Evolutionary conservation across 2,888 invertebrate species (phyloP).

Genomic region (Lasioglossum morio): DNA sequence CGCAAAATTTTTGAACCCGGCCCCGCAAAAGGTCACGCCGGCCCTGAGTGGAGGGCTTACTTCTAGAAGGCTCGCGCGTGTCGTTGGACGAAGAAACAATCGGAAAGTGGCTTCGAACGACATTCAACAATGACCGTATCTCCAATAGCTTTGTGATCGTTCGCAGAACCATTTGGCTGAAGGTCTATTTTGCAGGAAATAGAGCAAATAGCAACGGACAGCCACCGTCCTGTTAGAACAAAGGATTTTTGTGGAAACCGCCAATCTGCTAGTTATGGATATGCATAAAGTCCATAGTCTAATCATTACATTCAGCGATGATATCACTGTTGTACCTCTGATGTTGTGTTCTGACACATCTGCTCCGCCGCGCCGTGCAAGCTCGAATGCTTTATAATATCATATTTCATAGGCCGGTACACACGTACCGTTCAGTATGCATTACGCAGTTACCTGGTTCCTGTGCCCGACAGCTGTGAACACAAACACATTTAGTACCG

Average conservation of each 20-base stretch:
- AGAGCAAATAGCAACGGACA: background rate
- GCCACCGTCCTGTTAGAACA: background rate
- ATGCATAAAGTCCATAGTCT: background rate
- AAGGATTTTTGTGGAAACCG: background rate
- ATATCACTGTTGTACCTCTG: background rate
- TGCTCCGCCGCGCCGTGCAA: background rate
- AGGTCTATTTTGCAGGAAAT: background rate
- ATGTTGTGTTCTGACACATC: conserved; percentile 13
- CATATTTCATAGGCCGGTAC: conserved; percentile 37
- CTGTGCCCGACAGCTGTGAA: conserved; percentile 24
- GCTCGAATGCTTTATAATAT: conserved; percentile 39
- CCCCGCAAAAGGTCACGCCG: too few relatives aligned
- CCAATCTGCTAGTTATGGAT: background rate
- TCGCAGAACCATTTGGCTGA: background rate
- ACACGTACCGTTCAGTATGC: conserved; percentile 40
- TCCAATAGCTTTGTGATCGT: background rate
- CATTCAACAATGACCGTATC: background rate
- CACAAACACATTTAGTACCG: conserved; percentile 30
- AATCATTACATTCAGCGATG: conserved; percentile 8
- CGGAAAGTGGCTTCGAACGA: background rate
- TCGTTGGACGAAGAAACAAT: too few relatives aligned
- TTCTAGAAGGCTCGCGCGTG: too few relatives aligned
- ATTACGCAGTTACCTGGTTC: conserved; percentile 42
- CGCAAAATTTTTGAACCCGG: too few relatives aligned
- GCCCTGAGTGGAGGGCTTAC: too few relatives aligned